Conservation (phyloP, 2,113 vertebrate genomes). For the Riparia riparia region DNA sequence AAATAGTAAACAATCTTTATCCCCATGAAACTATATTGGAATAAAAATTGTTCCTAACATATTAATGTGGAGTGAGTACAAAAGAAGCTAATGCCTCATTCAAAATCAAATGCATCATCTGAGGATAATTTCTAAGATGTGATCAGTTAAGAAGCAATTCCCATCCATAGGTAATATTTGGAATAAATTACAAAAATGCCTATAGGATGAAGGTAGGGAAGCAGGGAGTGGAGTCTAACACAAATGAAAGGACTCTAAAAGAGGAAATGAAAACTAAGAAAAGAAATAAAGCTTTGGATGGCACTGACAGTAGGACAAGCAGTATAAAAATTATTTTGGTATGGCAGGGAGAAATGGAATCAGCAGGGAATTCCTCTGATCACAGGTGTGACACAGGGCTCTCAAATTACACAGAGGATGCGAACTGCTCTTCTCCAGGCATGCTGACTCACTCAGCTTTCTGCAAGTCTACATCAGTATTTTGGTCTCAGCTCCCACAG, state of each 20-base stretch:
- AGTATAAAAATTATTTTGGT: neutral
- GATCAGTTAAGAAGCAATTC: neutral
- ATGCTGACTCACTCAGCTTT: conserved; percentile 22
- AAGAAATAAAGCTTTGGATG: neutral
- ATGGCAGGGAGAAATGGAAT: neutral
- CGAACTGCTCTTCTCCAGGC: neutral
- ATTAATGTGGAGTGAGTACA: neutral
- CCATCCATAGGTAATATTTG: neutral
- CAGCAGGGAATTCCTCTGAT: conserved; percentile 30
- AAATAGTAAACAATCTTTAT: neutral
- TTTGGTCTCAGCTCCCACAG: neutral
- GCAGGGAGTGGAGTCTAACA: neutral
- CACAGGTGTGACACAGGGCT: neutral
- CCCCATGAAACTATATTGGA: neutral
- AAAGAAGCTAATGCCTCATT: neutral
- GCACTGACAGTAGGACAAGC: neutral
- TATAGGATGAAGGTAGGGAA: neutral
- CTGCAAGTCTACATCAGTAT: neutral
- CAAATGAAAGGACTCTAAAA: neutral
- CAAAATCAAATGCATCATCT: neutral
- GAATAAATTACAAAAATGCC: neutral
- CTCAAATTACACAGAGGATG: neutral
- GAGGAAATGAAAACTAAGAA: neutral
- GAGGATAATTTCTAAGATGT: neutral
- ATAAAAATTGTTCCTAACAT: neutral